These are phyloP conservation scores for Aleiodes testaceus DNA, from an alignment of 2,888 invertebrate species.

Conservation along the genomic window DNA sequence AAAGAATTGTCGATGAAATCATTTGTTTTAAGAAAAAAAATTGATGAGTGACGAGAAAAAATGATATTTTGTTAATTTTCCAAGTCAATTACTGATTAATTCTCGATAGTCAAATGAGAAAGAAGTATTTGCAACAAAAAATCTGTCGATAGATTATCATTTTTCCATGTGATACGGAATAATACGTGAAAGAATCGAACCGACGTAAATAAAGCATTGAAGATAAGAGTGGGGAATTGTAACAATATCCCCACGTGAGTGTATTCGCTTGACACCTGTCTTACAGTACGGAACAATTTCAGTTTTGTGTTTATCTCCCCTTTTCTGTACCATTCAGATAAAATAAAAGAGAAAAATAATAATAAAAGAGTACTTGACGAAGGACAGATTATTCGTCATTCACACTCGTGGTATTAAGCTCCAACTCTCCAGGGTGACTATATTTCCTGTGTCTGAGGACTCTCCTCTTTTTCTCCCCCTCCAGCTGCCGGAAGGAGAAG, in stretches of 20 bases:
- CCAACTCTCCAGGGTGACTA: not conserved
- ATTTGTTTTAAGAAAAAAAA: too few species aligned
- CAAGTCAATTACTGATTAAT: too few species aligned
- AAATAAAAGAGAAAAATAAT: not conserved
- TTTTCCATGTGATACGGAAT: not conserved
- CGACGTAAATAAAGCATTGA: not conserved
- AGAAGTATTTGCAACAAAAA: too few species aligned
- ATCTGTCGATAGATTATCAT: too few species aligned
- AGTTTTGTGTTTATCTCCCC: not conserved
- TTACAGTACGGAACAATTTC: slow-evolving; percentile 12
- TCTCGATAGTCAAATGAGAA: too few species aligned
- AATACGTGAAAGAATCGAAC: not conserved
- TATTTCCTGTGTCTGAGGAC: slow-evolving; percentile 15
- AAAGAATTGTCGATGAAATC: too few species aligned
- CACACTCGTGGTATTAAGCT: slow-evolving; percentile 21
- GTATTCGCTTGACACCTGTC: slow-evolving; percentile 28
- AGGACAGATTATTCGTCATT: slow-evolving; percentile 27
- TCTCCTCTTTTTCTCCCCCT: not conserved
- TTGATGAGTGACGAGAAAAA: too few species aligned
- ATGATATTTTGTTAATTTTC: too few species aligned
- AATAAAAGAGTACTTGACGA: slow-evolving; percentile 3
- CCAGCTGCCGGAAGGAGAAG: slow-evolving; percentile 16
- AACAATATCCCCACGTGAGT: slow-evolving; percentile 25
- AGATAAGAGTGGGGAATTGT: not conserved
- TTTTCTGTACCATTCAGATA: not conserved